phyloP scores from a whole-genome alignment of 2,797 vertebrate genomes.

The Poeciliopsis gracilis region DNA sequence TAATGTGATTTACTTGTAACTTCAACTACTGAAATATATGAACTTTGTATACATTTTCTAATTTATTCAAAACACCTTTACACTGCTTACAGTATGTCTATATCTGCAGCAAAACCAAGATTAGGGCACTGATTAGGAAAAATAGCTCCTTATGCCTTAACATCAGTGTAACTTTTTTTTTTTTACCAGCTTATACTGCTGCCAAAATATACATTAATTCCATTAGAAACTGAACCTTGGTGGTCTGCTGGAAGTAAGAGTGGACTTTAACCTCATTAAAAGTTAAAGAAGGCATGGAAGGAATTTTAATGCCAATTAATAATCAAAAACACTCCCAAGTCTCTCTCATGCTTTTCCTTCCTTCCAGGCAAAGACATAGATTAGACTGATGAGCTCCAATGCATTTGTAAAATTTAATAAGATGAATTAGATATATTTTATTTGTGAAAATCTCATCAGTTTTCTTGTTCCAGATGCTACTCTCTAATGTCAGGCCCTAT shows the following conservation, averaged over 20 bases:
- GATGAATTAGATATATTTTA: constrained; percentile 31
- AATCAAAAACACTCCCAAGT: constrained; percentile 65
- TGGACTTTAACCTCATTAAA: constrained; percentile 75
- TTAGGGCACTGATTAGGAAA: neutral
- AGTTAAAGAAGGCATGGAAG: constrained; percentile 66
- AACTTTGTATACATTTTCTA: too few species aligned
- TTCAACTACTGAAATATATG: too few species aligned
- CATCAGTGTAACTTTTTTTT: neutral
- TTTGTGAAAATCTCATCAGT: constrained; percentile 11
- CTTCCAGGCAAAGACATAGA: constrained; percentile 47
- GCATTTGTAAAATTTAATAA: constrained; percentile 43
- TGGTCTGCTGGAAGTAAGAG: constrained; percentile 36
- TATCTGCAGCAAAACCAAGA: neutral
- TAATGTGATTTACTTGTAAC: too few species aligned
- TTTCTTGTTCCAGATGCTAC: neutral
- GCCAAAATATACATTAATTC: constrained; percentile 6
- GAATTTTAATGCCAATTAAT: constrained; percentile 78
- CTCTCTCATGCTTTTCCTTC: constrained; percentile 38
- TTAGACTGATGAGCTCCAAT: constrained; percentile 44
- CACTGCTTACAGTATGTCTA: neutral
- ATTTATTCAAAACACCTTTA: too few species aligned
- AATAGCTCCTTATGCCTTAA: neutral
- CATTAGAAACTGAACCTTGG: constrained; percentile 47
- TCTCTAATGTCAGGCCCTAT: neutral
- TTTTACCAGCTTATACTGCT: neutral